Evolutionary conservation across 2,797 vertebrate genomes (phyloP).

Genomic region (Parambassis ranga): DNA sequence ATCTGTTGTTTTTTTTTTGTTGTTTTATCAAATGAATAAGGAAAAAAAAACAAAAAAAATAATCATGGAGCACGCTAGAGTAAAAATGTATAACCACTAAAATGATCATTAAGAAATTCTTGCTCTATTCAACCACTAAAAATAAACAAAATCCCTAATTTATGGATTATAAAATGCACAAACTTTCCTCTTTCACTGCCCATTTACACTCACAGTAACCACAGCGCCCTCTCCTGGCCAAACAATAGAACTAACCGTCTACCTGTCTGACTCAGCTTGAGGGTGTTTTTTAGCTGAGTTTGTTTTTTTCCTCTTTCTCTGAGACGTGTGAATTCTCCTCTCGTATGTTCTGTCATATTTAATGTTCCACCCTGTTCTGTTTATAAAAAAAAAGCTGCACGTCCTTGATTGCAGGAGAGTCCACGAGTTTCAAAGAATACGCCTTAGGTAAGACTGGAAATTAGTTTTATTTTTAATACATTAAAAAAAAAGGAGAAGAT

Average conservation of each 20-base stretch:
- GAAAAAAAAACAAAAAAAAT: no score
- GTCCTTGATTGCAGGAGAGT: slow-evolving; percentile 40
- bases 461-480: slow-evolving; percentile 29
- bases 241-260: rapidly evolving
- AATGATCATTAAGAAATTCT: no score
- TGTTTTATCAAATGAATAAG: no score
- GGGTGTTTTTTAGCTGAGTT: slow-evolving; percentile 6
- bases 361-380: not conserved
- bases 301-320: not conserved
- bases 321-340: slow-evolving; percentile 16
- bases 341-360: slow-evolving; percentile 10
- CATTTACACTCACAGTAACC: not conserved
- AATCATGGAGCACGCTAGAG: no score
- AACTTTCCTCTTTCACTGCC: not conserved
- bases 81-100: no score
- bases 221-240: slow-evolving; percentile 26
- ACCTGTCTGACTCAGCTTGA: not conserved
- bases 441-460: slow-evolving; percentile 31
- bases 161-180: no score
- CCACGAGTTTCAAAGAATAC: slow-evolving; percentile 32
- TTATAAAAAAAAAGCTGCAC: not conserved
- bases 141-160: no score
- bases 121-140: no score
- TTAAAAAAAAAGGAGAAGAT: slow-evolving; percentile 21
- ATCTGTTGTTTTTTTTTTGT: no score